These are phyloP conservation scores for Trichacis sp. DNA, from an alignment of 2,888 invertebrate species.

Conservation along the genomic window DNA sequence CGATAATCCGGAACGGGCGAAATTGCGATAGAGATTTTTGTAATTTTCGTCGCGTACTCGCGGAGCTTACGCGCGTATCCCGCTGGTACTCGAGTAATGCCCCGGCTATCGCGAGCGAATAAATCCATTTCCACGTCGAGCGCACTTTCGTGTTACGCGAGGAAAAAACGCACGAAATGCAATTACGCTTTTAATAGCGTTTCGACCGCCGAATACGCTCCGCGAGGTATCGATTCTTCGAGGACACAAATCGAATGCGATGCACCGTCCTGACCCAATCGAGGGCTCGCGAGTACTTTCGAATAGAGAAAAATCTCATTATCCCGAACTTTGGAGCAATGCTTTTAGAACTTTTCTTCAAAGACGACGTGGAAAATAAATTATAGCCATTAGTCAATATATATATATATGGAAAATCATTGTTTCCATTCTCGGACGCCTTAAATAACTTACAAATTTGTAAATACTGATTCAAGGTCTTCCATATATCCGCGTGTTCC, in stretches of 20 bases:
- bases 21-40: background rate
- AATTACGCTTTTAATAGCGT: background rate
- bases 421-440: too few species aligned
- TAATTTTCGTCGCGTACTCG: background rate
- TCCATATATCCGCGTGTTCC: constrained; percentile 83
- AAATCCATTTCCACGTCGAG: constrained; percentile 17
- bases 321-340: too few species aligned
- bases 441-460: too few species aligned
- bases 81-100: constrained; percentile 5
- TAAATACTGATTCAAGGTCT: too few species aligned
- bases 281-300: too few species aligned
- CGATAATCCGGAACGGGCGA: too few species aligned
- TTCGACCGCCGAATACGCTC: background rate
- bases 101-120: constrained; percentile 5
- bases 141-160: constrained; percentile 12
- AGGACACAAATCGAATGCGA: background rate
- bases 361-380: too few species aligned
- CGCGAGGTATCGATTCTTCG: background rate
- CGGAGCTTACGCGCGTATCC: background rate
- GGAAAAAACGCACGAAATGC: constrained; percentile 5
- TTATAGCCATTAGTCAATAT: too few species aligned
- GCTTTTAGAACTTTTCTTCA: too few species aligned
- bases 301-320: too few species aligned
- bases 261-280: background rate
- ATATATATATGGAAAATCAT: too few species aligned